Evolutionary conservation across 1,140 invertebrate genomes (phyloP).

Genomic region (Philaenus spumarius): DNA sequence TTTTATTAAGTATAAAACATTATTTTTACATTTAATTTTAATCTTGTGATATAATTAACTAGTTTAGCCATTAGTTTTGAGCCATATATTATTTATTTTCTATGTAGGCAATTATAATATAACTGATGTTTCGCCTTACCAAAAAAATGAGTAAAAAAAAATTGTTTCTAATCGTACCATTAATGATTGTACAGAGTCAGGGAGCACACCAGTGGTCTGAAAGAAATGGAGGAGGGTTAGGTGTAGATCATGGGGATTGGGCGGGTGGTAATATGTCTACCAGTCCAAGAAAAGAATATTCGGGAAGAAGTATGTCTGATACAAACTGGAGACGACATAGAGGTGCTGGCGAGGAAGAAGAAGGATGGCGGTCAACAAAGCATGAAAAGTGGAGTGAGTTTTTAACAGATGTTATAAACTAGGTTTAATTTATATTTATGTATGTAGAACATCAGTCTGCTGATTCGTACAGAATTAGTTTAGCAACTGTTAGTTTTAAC

Average conservation of each 20-base stretch:
- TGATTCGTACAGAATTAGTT: too few relatives aligned
- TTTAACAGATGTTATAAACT: not conserved
- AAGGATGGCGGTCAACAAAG: conserved; percentile 23
- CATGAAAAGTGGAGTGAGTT: conserved; percentile 8
- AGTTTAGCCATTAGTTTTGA: too few relatives aligned
- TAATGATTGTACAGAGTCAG: not conserved
- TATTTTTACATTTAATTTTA: too few relatives aligned
- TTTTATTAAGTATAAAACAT: too few relatives aligned
- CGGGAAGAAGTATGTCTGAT: conserved; percentile 34
- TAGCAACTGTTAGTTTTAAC: too few relatives aligned
- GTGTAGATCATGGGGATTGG: conserved; percentile 55
- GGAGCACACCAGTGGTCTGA: not conserved
- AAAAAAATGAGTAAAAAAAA: too few relatives aligned
- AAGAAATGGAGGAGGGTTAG: conserved; percentile 39
- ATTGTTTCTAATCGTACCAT: too few relatives aligned
- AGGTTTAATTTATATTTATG: not conserved
- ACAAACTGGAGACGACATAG: conserved; percentile 51
- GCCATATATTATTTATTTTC: too few relatives aligned
- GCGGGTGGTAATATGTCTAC: conserved; percentile 34
- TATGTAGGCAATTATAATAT: too few relatives aligned
- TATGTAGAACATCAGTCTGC: too few relatives aligned
- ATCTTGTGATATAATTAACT: too few relatives aligned
- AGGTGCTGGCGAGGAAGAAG: conserved; percentile 48
- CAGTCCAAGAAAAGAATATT: conserved; percentile 33
- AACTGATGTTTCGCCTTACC: too few relatives aligned